These are phyloP conservation scores for Zootermopsis nevadensis DNA, from an alignment of 2,888 invertebrate species.

Conservation along the genomic window DNA sequence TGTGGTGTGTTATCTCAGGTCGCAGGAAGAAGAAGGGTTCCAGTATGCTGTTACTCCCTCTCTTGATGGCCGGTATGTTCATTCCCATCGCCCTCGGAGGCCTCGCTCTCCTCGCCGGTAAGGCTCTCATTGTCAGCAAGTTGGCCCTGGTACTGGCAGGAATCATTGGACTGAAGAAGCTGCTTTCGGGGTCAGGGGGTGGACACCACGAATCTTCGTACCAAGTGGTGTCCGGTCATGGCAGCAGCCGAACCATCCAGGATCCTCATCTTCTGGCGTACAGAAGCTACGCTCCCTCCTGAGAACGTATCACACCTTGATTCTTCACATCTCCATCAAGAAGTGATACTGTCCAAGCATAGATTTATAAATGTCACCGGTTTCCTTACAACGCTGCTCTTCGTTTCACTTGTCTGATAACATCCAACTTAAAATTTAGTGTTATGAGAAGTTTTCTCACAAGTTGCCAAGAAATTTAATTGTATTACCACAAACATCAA, in stretches of 20 bases:
- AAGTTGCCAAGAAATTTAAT: too few relatives aligned
- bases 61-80: slow-evolving; percentile 83
- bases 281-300: slow-evolving; percentile 64
- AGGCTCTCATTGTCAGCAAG: slow-evolving; percentile 87
- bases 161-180: slow-evolving; percentile 87
- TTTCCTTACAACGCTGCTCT: too few relatives aligned
- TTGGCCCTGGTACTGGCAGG: slow-evolving; percentile 82
- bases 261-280: slow-evolving; percentile 72
- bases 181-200: slow-evolving; percentile 73
- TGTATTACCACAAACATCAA: too few relatives aligned
- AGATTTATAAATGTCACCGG: too few relatives aligned
- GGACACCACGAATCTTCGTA: slow-evolving; percentile 62
- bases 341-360: too few relatives aligned
- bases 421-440: too few relatives aligned
- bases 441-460: too few relatives aligned
- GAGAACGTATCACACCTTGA: neutral
- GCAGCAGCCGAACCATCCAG: slow-evolving; percentile 55
- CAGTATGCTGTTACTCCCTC: slow-evolving; percentile 80
- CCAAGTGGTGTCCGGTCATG: slow-evolving; percentile 56
- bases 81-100: slow-evolving; percentile 86
- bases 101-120: slow-evolving; percentile 83
- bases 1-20: slow-evolving; percentile 57
- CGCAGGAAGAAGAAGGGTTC: slow-evolving; percentile 80
- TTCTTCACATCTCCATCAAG: too few relatives aligned
- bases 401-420: too few relatives aligned